phyloP scores from a whole-genome alignment of 2,888 invertebrate genomes.

The Xylocampa areola region DNA sequence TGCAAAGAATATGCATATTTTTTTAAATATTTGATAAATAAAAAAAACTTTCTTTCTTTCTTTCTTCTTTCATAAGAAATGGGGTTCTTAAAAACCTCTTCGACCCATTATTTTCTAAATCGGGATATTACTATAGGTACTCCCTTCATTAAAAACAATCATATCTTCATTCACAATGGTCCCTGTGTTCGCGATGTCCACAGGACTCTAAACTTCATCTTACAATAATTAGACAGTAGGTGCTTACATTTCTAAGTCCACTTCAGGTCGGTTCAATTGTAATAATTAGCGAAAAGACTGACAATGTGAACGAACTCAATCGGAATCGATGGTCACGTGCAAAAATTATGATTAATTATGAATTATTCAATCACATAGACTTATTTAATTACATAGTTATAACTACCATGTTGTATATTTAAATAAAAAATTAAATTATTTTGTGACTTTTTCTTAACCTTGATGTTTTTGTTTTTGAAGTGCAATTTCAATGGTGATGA shows the following conservation, averaged over 20 bases:
- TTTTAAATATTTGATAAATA: no score
- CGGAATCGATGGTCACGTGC: slow-evolving; percentile 72
- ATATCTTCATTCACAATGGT: slow-evolving; percentile 12
- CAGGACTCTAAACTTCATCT: slow-evolving; percentile 51
- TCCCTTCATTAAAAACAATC: slow-evolving; percentile 13
- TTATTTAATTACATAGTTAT: slow-evolving; percentile 83
- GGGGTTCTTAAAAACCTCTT: no score
- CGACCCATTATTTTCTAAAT: no score
- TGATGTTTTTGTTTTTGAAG: no score
- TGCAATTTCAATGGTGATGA: neutral
- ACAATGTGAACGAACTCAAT: slow-evolving; percentile 75
- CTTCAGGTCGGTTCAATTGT: slow-evolving; percentile 56
- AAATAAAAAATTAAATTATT: slow-evolving; percentile 79
- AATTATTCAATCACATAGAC: slow-evolving; percentile 84
- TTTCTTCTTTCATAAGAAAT: no score
- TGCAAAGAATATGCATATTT: no score
- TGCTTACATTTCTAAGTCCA: slow-evolving; percentile 58
- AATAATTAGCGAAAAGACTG: slow-evolving; percentile 79
- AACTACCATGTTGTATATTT: slow-evolving; percentile 88
- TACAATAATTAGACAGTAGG: slow-evolving; percentile 51
- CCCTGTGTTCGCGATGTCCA: slow-evolving; percentile 40
- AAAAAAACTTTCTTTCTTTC: no score
- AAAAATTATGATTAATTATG: slow-evolving; percentile 71
- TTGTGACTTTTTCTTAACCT: slow-evolving; percentile 22
- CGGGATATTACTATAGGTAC: slow-evolving; percentile 45